Evolutionary conservation across 2,113 vertebrate genomes (phyloP).

Genomic region (Scytalopus superciliaris): DNA sequence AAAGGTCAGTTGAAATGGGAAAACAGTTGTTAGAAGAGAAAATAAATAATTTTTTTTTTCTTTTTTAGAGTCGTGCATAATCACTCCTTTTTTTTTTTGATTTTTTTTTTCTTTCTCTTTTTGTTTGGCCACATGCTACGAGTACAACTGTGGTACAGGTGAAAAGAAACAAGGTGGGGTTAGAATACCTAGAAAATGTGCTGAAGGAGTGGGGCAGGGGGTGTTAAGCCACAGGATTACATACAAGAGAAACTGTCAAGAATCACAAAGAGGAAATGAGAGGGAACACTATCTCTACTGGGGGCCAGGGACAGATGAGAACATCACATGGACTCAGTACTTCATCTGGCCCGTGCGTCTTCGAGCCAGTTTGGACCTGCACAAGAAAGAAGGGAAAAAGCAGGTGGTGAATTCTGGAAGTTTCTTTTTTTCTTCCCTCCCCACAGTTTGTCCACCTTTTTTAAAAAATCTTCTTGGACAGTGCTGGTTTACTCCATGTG

Average conservation of each 20-base stretch:
- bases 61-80: conserved; percentile 55
- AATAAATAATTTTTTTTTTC: background rate
- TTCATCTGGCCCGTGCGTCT: conserved; percentile 87
- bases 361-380: conserved; percentile 93
- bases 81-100: background rate
- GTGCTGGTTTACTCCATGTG: background rate
- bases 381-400: background rate
- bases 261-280: conserved; percentile 90
- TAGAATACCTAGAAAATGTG: conserved; percentile 64
- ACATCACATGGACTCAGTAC: conserved; percentile 68
- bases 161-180: conserved; percentile 60
- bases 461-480: background rate
- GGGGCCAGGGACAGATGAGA: conserved; percentile 62
- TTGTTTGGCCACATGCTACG: conserved; percentile 94
- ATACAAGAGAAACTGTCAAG: conserved; percentile 89
- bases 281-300: conserved; percentile 84
- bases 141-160: conserved; percentile 76
- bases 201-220: conserved; percentile 33
- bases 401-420: background rate
- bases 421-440: background rate
- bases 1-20: conserved; percentile 64
- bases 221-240: conserved; percentile 91
- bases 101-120: conserved; percentile 57
- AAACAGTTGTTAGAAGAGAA: conserved; percentile 48
- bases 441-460: background rate